Evolutionary conservation across 2,113 vertebrate species (phyloP), one percentile per base, ranked within the genome.

Genomic region (Cryptotis parvus): DNA sequence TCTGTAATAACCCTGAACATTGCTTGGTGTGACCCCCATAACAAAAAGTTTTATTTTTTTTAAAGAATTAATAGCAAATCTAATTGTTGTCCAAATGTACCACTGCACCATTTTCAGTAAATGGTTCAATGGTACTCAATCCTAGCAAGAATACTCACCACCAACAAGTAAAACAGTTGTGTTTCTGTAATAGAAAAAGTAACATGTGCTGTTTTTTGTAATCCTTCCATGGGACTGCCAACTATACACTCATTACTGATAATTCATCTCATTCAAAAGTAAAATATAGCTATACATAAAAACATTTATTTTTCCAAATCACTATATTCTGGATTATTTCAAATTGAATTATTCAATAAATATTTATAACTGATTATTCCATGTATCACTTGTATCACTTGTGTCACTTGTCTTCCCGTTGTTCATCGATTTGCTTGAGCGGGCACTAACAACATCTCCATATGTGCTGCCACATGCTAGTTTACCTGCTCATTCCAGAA

Each of bases 281-380:
- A 43, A 83, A 88, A 66, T 65, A 66, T 7, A 76, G 4, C 8
- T 88, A 27, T 1, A 45, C 77, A 74, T 43, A 77, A 91, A 90
- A 33, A 10, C 7, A 43, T 65, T 37, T 0, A 18, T 76, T 76
- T 49, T 22, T n/a, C n/a, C 55, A 55, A 70, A 39, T 37, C 4
- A 11, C 37, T 66, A 75, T 16, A n/a, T n/a, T n/a, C n/a, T n/a
- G n/a, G n/a, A n/a, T n/a, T n/a, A n/a, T n/a, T 80, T 83, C 11
- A 61, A 86, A 88, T 63, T 81, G 76, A 92, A 29, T 84, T 84
- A 74, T 39, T 65, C 4, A 45, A 49, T 14, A 63, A 80, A 14
- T 43, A 39, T 61, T 91, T 85, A 74, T 55, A 27, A 29, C 58
- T 76, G 9, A 70, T 68, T 73, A 84, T 29, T n/a, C n/a, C n/a